phyloP scores from a whole-genome alignment of 2,888 invertebrate genomes.

The Acanthosepion esculentum region DNA sequence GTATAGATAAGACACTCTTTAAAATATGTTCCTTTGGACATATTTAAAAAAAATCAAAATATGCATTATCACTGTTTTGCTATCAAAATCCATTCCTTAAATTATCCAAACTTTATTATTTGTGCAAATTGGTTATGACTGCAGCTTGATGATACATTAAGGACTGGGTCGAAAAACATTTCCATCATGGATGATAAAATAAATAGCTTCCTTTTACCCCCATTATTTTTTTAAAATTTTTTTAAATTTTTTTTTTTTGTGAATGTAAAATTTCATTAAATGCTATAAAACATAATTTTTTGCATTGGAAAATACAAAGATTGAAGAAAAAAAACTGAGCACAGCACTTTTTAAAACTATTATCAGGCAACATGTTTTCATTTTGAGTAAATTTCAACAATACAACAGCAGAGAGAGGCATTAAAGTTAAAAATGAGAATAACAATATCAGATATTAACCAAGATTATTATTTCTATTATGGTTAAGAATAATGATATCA shows the following conservation, averaged over 20 bases:
- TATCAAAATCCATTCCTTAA: not conserved
- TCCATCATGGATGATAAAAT: not conserved
- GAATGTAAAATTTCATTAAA: conserved; percentile 10
- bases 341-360: not conserved
- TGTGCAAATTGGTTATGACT: not conserved
- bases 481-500: not conserved
- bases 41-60: no score
- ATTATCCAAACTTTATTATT: not conserved
- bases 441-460: not conserved
- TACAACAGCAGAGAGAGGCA: not conserved
- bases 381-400: not conserved
- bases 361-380: not conserved
- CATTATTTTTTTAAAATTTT: not conserved
- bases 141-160: not conserved
- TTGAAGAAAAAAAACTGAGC: not conserved
- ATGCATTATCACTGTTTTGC: no score
- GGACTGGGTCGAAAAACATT: not conserved
- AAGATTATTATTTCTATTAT: not conserved
- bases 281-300: not conserved
- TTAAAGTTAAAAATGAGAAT: not conserved
- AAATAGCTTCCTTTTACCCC: not conserved
- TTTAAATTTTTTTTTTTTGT: not conserved
- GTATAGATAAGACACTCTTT: no score
- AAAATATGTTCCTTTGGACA: no score
- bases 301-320: not conserved